A percentile compares a stretch with the other conserved stretches of the same genome.
Evolutionary conservation across 1,140 invertebrate species (phyloP).

Genomic region (Zaprionus capensis): DNA sequence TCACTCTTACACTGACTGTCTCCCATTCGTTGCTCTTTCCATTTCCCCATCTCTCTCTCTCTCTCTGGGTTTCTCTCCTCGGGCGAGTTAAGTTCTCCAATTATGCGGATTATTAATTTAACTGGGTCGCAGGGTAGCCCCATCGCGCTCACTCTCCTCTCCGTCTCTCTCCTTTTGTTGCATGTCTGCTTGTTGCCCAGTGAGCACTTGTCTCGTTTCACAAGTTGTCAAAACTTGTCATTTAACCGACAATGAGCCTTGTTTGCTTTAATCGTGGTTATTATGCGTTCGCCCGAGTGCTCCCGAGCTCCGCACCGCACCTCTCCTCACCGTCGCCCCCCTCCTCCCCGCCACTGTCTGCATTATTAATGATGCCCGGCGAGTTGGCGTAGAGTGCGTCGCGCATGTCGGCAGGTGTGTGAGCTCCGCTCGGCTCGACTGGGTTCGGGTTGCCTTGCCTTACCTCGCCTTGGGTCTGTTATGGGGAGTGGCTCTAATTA

Average conservation of each 20-base stretch:
- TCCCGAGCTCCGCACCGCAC: constrained; percentile 9
- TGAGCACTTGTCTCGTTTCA: constrained; percentile 80
- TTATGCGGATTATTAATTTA: constrained; percentile 84
- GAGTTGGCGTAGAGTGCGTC: constrained; percentile 33
- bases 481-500: constrained; percentile 70
- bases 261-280: constrained; percentile 84
- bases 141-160: neutral
- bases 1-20: neutral
- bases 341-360: constrained; percentile 19
- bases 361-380: constrained; percentile 71
- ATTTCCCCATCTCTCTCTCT: neutral
- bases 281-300: constrained; percentile 70
- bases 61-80: constrained; percentile 36
- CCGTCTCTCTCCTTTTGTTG: constrained; percentile 6
- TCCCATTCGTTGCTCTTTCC: neutral
- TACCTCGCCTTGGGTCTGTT: constrained; percentile 46
- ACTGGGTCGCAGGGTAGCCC: constrained; percentile 63
- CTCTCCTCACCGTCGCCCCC: constrained; percentile 1
- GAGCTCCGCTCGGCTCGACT: neutral
- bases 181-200: constrained; percentile 19
- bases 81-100: constrained; percentile 79
- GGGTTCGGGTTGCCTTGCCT: neutral
- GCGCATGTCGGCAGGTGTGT: constrained; percentile 62
- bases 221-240: constrained; percentile 84
- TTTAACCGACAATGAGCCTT: constrained; percentile 84